Evolutionary conservation across 2,888 invertebrate species (phyloP).

Genomic region (Melikaiella ostensackeni): DNA sequence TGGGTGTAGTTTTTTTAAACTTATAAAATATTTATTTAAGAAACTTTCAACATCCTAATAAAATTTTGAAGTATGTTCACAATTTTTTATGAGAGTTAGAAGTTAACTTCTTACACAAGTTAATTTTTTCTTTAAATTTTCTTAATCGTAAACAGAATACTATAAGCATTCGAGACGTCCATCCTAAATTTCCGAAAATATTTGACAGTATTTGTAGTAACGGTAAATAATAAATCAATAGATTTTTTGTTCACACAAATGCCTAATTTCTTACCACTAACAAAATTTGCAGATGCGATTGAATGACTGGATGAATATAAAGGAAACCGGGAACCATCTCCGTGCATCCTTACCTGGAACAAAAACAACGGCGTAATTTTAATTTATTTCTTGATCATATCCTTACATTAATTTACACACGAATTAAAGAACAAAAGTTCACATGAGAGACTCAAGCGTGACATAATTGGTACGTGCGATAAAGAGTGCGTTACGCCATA

Average conservation of each 20-base stretch:
- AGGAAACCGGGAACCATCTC: constrained; percentile 39
- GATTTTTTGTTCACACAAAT: neutral
- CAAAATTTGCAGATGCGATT: neutral
- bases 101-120: too few relatives aligned
- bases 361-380: constrained; percentile 51
- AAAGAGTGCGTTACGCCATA: constrained; percentile 59
- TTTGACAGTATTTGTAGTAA: neutral
- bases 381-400: constrained; percentile 44
- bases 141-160: too few relatives aligned
- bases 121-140: too few relatives aligned
- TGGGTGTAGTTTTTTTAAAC: too few relatives aligned
- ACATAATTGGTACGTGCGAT: constrained; percentile 49
- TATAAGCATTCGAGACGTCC: too few relatives aligned
- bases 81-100: too few relatives aligned
- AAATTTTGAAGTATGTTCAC: too few relatives aligned
- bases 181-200: too few relatives aligned
- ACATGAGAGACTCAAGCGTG: constrained; percentile 40
- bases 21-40: too few relatives aligned
- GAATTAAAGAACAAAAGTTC: constrained; percentile 43
- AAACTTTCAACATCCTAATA: too few relatives aligned
- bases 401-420: constrained; percentile 26
- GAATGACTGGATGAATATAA: neutral
- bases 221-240: neutral
- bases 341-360: constrained; percentile 68
- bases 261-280: neutral